Percentiles rank a stretch among this genome's conserved stretches.
Evolutionary conservation across 2,888 invertebrate species (phyloP).

Genomic region (Aethes cnicana): DNA sequence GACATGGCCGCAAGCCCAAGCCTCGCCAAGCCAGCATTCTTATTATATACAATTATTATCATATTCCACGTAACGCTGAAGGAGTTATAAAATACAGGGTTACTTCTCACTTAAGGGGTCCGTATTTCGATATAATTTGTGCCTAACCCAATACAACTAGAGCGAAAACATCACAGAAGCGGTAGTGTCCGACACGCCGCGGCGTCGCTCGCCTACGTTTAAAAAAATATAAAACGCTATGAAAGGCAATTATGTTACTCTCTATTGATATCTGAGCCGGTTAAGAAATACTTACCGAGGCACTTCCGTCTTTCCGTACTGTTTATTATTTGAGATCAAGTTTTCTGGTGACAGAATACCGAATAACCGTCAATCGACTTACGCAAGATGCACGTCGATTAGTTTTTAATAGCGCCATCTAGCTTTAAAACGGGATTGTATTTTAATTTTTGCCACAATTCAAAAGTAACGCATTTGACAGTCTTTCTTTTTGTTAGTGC

Average conservation of each 20-base stretch:
- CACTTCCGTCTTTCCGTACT: slow-evolving; percentile 60
- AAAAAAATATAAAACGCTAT: slow-evolving; percentile 78
- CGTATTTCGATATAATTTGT: slow-evolving; percentile 35
- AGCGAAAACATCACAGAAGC: slow-evolving; percentile 77
- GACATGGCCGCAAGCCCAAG: slow-evolving; percentile 56
- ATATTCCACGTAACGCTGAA: slow-evolving; percentile 62
- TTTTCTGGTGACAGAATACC: too few species aligned
- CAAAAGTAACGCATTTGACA: background rate
- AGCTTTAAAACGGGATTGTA: background rate
- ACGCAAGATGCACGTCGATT: background rate
- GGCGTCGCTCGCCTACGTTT: slow-evolving; percentile 58
- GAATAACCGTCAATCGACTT: background rate
- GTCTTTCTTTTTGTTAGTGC: background rate
- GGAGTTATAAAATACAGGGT: slow-evolving; percentile 65
- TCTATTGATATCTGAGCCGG: slow-evolving; percentile 63
- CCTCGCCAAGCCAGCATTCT: slow-evolving; percentile 62
- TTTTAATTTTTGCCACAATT: background rate
- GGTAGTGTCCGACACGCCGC: slow-evolving; percentile 61
- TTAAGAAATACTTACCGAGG: slow-evolving; percentile 58
- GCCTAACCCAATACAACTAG: slow-evolving; percentile 55
- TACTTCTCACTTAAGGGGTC: slow-evolving; percentile 45
- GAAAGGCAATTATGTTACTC: slow-evolving; percentile 67
- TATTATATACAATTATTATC: slow-evolving; percentile 74
- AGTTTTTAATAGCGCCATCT: background rate
- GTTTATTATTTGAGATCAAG: slow-evolving; percentile 29